Base-by-base conservation (phyloP, 2,113 vertebrate species). In the Burhinus bistriatus region DNA sequence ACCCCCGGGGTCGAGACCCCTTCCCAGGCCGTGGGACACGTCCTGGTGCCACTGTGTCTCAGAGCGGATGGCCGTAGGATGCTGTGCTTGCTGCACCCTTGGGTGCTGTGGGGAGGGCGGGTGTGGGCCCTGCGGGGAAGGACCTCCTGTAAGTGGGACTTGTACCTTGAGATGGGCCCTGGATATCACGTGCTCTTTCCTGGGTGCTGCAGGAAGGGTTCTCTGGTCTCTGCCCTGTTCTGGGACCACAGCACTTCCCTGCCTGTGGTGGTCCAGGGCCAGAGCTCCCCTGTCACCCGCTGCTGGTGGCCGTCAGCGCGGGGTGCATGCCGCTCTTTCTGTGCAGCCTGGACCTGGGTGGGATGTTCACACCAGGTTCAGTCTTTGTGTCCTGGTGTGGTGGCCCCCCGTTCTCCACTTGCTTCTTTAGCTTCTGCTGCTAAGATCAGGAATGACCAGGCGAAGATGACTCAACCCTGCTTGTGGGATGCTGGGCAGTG, bases 321-420 rank as follows among this genome's bases (percentile, higher is more conserved):
- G 72, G 3, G 16, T 9, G 6, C 5, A 0, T 9, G 21, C n/a
- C 0, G 2, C 27, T 62, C 32, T 6, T 32, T 42, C 38, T 34
- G 36, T 2, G 0, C 70, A 40, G 54, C 40, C 64, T 16, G 47
- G 32, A 8, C 18, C 12, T 30, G 8, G 9, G 5, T 30, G 30
- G 32, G 73, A 55, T 36, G 45, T 34, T 93, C 34, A 40, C 65
- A 68, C n/a, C 52, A 9, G 29, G 26, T 36, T 92, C 2, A 0
- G 18, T 27, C 23, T 44, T 18, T 42, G 26, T 59, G 49, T n/a
- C 21, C 29, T 15, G 42, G 1, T 8, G 32, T 9, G 6, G 68
- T 61, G 66, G 32, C 44, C 25, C 25, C 21, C 6, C 0, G 44
- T 70, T 88, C 51, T 83, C 34, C 62, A 26, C 66, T 44, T 65